Evolutionary conservation across 2,113 vertebrate genomes (phyloP).

Genomic region (Semicossyphus pulcher): DNA sequence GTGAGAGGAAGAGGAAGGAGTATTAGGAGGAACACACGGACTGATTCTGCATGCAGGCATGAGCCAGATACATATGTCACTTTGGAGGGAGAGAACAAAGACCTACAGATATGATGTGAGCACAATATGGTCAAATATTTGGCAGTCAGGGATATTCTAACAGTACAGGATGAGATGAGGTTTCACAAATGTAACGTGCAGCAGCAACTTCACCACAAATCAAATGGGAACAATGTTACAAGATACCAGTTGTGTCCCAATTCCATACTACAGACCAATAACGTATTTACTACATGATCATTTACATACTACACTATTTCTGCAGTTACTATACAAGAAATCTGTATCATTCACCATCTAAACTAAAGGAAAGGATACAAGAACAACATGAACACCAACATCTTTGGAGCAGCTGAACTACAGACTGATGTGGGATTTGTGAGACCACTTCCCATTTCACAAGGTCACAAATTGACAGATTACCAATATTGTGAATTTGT

Average conservation of each 20-base stretch:
- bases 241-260: background rate
- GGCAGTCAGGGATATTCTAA: background rate
- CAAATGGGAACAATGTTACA: background rate
- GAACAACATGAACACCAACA: too few relatives aligned
- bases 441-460: too few relatives aligned
- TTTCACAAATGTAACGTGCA: conserved; percentile 19
- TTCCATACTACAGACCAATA: background rate
- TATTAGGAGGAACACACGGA: background rate
- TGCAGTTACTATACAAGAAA: too few relatives aligned
- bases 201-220: conserved; percentile 1
- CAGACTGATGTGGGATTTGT: too few relatives aligned
- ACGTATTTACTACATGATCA: too few relatives aligned
- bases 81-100: too few relatives aligned
- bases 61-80: too few relatives aligned
- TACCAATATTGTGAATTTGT: too few relatives aligned
- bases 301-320: background rate
- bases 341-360: too few relatives aligned
- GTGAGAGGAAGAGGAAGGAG: conserved; percentile 56
- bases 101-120: background rate
- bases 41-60: background rate
- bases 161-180: background rate
- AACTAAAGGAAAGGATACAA: too few relatives aligned
- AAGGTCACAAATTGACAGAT: too few relatives aligned
- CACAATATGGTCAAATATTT: background rate
- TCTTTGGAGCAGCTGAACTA: too few relatives aligned